A percentile compares a stretch with the other conserved stretches of the same genome.
Conservation (phyloP, 2,113 vertebrate genomes). For the Sphaerodactylus townsendi region DNA sequence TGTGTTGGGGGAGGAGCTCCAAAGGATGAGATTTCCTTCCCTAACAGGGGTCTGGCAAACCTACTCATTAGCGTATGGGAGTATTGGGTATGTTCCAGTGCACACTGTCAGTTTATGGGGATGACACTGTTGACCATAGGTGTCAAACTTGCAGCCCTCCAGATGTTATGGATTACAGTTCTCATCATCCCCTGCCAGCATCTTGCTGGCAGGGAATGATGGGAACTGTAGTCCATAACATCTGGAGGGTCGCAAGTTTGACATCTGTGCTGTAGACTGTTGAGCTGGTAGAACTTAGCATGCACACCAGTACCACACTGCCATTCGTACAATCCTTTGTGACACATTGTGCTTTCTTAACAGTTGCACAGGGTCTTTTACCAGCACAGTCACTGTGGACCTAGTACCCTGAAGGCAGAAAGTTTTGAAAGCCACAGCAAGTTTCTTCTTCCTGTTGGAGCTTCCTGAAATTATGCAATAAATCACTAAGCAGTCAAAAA, state of each 20-base stretch:
- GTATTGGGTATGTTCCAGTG: background rate
- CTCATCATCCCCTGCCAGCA: no score
- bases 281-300: background rate
- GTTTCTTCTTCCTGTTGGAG: conserved; percentile 48
- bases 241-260: no score
- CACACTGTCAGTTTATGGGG: background rate
- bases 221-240: no score
- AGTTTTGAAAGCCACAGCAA: conserved; percentile 17
- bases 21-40: no score
- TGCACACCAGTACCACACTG: background rate
- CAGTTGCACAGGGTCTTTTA: background rate
- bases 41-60: no score
- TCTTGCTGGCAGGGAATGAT: no score
- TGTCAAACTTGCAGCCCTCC: no score
- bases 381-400: background rate
- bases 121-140: no score
- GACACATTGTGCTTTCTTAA: background rate
- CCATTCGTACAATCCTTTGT: background rate
- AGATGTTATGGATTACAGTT: no score
- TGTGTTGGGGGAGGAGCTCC: no score
- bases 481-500: conserved; percentile 62
- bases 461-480: conserved; percentile 66
- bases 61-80: no score
- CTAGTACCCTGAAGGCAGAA: background rate
- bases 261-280: no score